phyloP scores from a whole-genome alignment of 2,888 invertebrate species.

The Suillia variegata region DNA sequence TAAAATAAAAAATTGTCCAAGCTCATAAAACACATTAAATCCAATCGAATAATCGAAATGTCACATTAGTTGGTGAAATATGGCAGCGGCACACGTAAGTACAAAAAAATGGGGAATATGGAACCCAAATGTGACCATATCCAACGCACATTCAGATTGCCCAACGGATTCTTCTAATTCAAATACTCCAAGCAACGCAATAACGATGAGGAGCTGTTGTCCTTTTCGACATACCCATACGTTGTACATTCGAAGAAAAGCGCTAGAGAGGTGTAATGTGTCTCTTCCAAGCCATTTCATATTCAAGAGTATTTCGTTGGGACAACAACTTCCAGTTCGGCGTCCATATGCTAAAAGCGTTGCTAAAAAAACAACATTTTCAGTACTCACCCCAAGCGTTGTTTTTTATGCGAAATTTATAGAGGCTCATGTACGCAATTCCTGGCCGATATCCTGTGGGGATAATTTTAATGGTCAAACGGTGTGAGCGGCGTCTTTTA shows the following conservation, averaged over 20 bases:
- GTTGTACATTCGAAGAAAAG: too few relatives aligned
- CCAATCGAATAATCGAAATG: conserved; percentile 63
- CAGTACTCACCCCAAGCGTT: not conserved
- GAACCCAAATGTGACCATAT: conserved; percentile 4
- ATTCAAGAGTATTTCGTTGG: conserved; percentile 38
- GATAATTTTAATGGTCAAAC: conserved; percentile 60
- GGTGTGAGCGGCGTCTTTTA: conserved; percentile 34
- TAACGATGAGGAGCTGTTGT: conserved; percentile 6
- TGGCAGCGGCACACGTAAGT: conserved; percentile 42
- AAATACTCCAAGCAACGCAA: not conserved
- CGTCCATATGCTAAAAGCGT: conserved; percentile 21
- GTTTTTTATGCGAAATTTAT: conserved; percentile 17
- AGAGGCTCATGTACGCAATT: conserved; percentile 15
- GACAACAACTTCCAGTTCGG: conserved; percentile 1
- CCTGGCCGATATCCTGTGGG: conserved; percentile 40
- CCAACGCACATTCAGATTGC: not conserved
- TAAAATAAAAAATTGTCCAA: conserved; percentile 45
- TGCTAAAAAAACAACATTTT: too few relatives aligned
- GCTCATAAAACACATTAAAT: conserved; percentile 61
- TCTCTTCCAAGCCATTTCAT: conserved; percentile 44
- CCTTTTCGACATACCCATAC: not conserved
- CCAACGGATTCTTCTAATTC: not conserved
- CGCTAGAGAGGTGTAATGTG: conserved; percentile 15
- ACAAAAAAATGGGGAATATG: conserved; percentile 11
- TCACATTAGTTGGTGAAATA: conserved; percentile 63